A percentile compares a stretch with the other conserved stretches of the same genome.
Conservation (phyloP, 2,888 invertebrate genomes). For the Aleiodes leptofemur region DNA sequence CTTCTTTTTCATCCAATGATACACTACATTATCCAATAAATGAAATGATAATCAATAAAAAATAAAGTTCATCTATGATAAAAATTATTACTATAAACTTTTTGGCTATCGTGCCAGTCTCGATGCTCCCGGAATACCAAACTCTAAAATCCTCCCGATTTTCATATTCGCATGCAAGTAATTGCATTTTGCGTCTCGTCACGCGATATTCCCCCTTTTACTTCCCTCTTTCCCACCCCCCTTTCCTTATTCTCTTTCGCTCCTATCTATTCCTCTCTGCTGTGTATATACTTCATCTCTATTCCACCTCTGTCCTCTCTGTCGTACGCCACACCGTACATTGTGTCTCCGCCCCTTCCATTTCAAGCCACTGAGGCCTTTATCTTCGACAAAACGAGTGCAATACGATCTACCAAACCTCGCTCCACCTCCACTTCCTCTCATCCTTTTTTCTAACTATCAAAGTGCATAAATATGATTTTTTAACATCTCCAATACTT, state of each 20-base stretch:
- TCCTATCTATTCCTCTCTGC: conserved; percentile 12
- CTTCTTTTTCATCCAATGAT: not conserved
- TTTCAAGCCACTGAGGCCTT: not conserved
- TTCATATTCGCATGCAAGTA: conserved; percentile 53
- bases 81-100: conserved; percentile 1
- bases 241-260: not conserved
- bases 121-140: conserved; percentile 42
- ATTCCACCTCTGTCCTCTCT: conserved; percentile 24
- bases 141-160: conserved; percentile 43
- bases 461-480: not conserved
- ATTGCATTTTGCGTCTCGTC: conserved; percentile 56
- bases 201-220: conserved; percentile 48
- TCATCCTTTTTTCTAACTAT: not conserved
- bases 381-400: conserved; percentile 26
- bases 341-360: not conserved
- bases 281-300: conserved; percentile 25
- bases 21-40: not conserved
- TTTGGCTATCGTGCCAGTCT: conserved; percentile 40
- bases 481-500: not conserved
- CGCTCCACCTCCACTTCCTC: too few relatives aligned
- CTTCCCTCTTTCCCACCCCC: not conserved
- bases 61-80: not conserved
- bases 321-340: conserved; percentile 11
- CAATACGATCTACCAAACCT: conserved; percentile 31
- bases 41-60: not conserved